These are phyloP conservation scores for Bimastos eiseni DNA, from an alignment of 2,888 invertebrate species.

Conservation along the genomic window DNA sequence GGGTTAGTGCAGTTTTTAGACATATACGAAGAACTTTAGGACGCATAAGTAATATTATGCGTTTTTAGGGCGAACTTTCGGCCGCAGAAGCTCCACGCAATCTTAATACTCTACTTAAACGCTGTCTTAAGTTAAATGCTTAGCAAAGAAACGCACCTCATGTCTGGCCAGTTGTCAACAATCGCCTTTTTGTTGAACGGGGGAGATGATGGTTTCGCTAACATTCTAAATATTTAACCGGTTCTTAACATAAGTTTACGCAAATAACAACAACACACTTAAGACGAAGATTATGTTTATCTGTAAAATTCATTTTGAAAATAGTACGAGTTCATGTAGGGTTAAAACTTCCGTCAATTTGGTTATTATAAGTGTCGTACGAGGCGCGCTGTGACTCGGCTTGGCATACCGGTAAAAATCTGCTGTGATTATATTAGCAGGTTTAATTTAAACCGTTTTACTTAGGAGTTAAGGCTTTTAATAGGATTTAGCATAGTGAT, in stretches of 20 bases:
- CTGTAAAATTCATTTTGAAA: not conserved
- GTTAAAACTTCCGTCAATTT: not conserved
- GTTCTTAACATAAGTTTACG: not conserved
- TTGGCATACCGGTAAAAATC: not conserved
- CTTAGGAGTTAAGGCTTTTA: too few relatives aligned
- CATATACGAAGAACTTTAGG: too few relatives aligned
- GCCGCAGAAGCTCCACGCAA: too few relatives aligned
- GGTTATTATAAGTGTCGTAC: not conserved
- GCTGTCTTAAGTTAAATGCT: not conserved
- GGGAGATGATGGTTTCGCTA: not conserved
- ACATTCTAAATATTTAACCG: not conserved
- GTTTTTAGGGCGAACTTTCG: too few relatives aligned
- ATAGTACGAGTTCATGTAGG: too few relatives aligned
- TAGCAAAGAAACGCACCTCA: not conserved
- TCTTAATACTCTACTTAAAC: too few relatives aligned
- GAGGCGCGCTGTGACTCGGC: not conserved
- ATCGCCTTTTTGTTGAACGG: not conserved
- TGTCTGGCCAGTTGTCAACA: not conserved
- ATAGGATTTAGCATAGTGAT: too few relatives aligned
- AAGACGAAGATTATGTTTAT: not conserved
- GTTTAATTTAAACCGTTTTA: not conserved
- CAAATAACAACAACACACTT: not conserved
- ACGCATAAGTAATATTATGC: too few relatives aligned
- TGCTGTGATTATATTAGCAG: not conserved
- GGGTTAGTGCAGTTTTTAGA: too few relatives aligned